These are phyloP conservation scores for Pyrgilauda ruficollis DNA, from an alignment of 2,113 vertebrate genomes.

Conservation along the genomic window DNA sequence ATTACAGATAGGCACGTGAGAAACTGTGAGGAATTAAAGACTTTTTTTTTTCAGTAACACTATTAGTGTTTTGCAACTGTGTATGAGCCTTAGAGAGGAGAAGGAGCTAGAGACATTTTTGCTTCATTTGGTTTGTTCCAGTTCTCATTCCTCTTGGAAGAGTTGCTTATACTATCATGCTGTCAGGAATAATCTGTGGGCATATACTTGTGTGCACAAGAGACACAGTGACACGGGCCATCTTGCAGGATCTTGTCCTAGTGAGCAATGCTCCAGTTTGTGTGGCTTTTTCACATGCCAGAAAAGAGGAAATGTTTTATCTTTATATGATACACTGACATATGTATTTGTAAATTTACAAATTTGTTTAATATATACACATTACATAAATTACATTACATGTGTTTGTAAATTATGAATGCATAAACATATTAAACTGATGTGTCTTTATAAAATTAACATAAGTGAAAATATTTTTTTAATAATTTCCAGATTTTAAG, in stretches of 20 bases:
- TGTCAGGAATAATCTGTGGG: background rate
- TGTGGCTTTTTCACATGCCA: background rate
- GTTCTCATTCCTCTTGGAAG: background rate
- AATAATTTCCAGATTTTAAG: background rate
- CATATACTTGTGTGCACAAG: rapidly evolving
- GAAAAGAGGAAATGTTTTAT: background rate
- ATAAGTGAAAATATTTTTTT: background rate
- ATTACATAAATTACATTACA: background rate
- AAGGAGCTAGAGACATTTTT: background rate
- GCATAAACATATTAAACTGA: background rate
- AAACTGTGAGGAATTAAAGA: background rate
- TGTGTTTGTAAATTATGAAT: background rate
- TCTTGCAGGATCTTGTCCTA: background rate
- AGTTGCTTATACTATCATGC: background rate
- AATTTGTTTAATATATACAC: background rate
- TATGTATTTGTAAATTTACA: background rate
- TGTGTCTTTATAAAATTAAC: background rate
- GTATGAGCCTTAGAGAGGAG: background rate
- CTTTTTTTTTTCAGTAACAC: background rate
- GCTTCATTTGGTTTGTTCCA: background rate
- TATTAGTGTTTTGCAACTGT: background rate
- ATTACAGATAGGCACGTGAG: background rate
- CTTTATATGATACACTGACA: background rate
- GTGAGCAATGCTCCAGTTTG: background rate
- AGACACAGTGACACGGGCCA: background rate